Base-by-base conservation (phyloP, 2,797 vertebrate species). In the Sebastes diploproa region DNA sequence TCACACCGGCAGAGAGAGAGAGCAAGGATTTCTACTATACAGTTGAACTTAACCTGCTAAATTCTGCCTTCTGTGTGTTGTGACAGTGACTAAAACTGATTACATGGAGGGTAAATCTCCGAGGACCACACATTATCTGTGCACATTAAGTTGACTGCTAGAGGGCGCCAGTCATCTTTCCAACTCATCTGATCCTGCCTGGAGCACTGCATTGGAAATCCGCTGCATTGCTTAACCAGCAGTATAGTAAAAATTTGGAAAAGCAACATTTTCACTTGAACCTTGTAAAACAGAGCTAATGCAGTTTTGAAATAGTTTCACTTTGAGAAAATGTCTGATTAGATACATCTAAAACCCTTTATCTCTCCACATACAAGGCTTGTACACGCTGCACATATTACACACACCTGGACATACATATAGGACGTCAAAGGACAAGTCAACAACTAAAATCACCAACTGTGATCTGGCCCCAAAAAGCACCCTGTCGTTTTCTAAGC, bases 101-200 rank as follows among this genome's bases (percentile, higher is more conserved):
- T 60, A 30, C 38, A 75, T 36, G 34, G 22, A 36, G 27, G 12
- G 25, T 14, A 72, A 52, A 72, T 65, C 58, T 67, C 3, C 29
- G 50, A 36, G 5, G 64, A 55, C 23, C 50, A 70, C 54, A 27
- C 72, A 59, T 13, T 3, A 8, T 34, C n/a, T 69, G 69, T 64
- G 23, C 55, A 7, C 34, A 22, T 68, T 1, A 0, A 46, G 65
- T 22, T 65, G 72, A 25, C 87, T 34, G 88, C 91, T 89, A 93
- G 93, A 91, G 89, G 93, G 92, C 91, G 88, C 86, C 91, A 93
- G 82, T 78, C 72, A 72, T 84, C 93, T 89, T 81, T 61, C 18
- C 6, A 88, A 80, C 65, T n/a, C n/a, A 50, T 22, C 29, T 3
- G 7, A 61, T 65, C 32, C 65, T 34, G 65, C 18, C 30, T 23